Conservation (phyloP, 2,113 vertebrate genomes). For the Mirounga angustirostris region DNA sequence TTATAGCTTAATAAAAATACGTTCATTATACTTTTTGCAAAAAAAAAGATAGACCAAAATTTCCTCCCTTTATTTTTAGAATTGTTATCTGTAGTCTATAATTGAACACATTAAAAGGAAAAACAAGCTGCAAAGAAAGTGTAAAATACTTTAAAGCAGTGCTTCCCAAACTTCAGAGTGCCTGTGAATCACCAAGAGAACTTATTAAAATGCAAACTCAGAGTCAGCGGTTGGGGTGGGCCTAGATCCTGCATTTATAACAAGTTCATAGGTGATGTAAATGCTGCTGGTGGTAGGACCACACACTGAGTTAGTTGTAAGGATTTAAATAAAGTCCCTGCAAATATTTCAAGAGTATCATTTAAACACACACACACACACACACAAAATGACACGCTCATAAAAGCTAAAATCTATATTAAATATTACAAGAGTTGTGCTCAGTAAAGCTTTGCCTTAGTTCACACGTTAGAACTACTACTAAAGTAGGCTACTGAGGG, state of each 20-base stretch:
- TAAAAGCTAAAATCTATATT: background rate
- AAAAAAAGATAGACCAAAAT: background rate
- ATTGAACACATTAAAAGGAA: background rate
- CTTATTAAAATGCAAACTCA: background rate
- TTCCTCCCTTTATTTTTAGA: background rate
- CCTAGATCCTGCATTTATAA: background rate
- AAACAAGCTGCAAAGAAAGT: background rate
- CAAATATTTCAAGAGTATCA: background rate
- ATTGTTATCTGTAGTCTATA: background rate
- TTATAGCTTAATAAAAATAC: background rate
- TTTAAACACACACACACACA: background rate
- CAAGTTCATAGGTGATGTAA: background rate
- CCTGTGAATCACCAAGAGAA: background rate
- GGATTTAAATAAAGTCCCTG: background rate
- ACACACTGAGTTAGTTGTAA: background rate
- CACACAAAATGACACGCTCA: background rate
- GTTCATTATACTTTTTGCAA: background rate
- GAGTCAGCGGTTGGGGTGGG: background rate
- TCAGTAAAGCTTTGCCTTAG: background rate
- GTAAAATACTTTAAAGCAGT: background rate
- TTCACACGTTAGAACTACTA: background rate
- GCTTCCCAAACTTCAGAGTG: background rate
- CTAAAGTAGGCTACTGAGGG: background rate
- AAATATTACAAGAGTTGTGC: background rate
- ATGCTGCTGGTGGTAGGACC: background rate